These are phyloP conservation scores for Pampusana beccarii DNA, from an alignment of 2,113 vertebrate species.

Conservation along the genomic window DNA sequence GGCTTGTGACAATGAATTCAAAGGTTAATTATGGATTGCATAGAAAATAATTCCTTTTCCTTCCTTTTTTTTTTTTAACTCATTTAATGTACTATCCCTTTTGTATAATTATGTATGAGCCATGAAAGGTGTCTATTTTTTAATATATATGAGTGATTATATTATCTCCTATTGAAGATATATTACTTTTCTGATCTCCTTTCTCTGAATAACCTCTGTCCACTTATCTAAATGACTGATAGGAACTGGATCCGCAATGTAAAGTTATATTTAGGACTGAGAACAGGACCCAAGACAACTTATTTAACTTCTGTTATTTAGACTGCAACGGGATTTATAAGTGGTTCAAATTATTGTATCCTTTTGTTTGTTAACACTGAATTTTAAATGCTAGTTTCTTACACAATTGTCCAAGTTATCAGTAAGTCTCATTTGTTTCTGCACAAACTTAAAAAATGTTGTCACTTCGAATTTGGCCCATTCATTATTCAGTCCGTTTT, in stretches of 20 bases:
- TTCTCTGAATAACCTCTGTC: background rate
- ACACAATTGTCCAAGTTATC: background rate
- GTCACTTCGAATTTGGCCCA: background rate
- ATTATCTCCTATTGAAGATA: background rate
- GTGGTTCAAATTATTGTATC: background rate
- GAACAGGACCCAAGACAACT: background rate
- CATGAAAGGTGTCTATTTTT: background rate
- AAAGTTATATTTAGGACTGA: background rate
- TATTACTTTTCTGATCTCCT: background rate
- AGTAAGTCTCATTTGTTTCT: background rate
- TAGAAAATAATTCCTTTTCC: background rate
- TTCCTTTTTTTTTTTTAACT: too few relatives aligned
- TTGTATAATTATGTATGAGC: background rate
- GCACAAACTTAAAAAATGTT: background rate
- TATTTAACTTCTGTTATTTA: background rate
- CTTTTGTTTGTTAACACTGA: background rate
- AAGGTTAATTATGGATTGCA: background rate
- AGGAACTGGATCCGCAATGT: background rate
- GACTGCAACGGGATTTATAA: background rate
- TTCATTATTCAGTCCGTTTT: background rate
- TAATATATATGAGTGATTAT: background rate
- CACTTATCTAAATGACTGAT: background rate
- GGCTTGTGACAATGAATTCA: background rate
- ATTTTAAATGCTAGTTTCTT: background rate
- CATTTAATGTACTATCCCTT: background rate